Base-by-base conservation (phyloP, 2,113 vertebrate genomes). In the Tyto alba region DNA sequence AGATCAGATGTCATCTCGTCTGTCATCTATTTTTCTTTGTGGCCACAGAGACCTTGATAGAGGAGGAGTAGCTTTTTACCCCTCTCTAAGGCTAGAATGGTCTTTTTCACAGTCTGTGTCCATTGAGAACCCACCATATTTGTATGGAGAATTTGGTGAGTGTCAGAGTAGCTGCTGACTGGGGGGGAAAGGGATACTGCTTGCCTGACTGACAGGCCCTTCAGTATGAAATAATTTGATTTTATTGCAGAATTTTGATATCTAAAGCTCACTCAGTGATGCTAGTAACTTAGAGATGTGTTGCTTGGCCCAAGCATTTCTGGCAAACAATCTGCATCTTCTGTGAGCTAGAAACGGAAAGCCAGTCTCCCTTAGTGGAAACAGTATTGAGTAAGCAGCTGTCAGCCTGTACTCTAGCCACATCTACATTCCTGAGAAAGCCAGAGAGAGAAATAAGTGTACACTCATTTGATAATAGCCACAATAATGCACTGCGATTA, bases 401-500 rank as follows among this genome's bases (percentile, higher is more conserved):
- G 72, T 93, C 94, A 96, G 69, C 40, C 56, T 48, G 55, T 69
- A 29, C 57, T 66, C 26, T 29, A n/a, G 76, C 79, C 76, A 74
- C 80, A 96, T 57, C 57, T 94, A 71, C 93, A 71, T 95, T 85
- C 60, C 90, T 3, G 2, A 56, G 57, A 87, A 73, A 94, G 69
- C 69, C 60, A 50, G 64, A 66, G 50, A 36, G 27, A 68, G 29
- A 92, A 86, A 94, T 86, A 95, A 91, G 74, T 90, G 62, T 87
- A 36, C 85, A 55, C 88, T 95, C 90, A 81, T 97, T 97, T 90
- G 60, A 82, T 88, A 91, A 90, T 45, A 63, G 66, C 43, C 53
- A 36, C 88, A 55, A 67, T 77, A 93, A 95, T 85, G 67, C 94
- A 87, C 91, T 93, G 84, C 89, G 71, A 93, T 96, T 96, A 93